Evolutionary conservation across 1,140 invertebrate species (phyloP).

Genomic region (Drosophila quadrilineata): DNA sequence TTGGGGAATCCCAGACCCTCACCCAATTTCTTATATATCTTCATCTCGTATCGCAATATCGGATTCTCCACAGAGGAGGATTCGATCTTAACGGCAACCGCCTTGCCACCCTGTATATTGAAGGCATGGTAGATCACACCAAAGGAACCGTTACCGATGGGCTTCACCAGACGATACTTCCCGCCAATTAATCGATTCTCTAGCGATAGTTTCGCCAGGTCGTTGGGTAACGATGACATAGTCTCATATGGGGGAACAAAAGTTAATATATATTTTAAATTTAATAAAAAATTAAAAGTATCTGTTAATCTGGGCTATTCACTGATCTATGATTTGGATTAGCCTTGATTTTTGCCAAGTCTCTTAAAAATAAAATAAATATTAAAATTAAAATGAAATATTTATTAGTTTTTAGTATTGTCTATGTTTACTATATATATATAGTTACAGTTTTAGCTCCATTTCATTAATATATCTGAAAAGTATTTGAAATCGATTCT

Average conservation of each 20-base stretch:
- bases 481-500: no score
- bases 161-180: conserved; percentile 96
- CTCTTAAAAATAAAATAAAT: conserved; percentile 25
- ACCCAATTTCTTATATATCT: conserved; percentile 99
- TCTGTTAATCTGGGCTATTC: no score
- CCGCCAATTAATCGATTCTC: conserved; percentile 87
- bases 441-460: no score
- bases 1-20: conserved; percentile 93
- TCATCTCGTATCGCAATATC: conserved; percentile 98
- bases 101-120: conserved; percentile 96
- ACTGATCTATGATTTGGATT: background rate
- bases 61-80: conserved; percentile 98
- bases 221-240: background rate
- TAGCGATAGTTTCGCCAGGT: conserved; percentile 29
- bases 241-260: no score
- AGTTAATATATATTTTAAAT: no score
- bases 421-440: conserved; percentile 1
- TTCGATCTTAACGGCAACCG: conserved; percentile 99
- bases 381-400: no score
- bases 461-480: no score
- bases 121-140: conserved; percentile 99
- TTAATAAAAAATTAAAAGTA: no score
- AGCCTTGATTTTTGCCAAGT: background rate
- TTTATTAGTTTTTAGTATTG: conserved; percentile 14
- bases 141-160: conserved; percentile 99